Evolutionary conservation across 2,797 vertebrate genomes (phyloP), one percentile per base, ranked within the genome.

Genomic region (Eupleurogrammus muticus): DNA sequence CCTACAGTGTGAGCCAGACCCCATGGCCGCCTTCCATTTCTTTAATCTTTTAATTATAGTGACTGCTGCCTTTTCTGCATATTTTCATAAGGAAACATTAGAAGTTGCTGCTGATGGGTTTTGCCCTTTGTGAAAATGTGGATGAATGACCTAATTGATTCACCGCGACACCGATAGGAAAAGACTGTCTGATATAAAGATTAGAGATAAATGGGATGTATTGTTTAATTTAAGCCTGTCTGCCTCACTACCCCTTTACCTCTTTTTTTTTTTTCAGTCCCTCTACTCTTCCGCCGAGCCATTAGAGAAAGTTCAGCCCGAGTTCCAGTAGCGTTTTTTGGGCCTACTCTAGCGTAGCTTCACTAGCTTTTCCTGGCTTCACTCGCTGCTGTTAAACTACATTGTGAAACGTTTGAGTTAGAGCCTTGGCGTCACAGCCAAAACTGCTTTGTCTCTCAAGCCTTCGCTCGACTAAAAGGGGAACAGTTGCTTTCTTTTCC

Each of bases 1-100:
- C 55, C 70, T 50, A 58, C 68, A 65, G 74, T 46, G 53, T 21
- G 55, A 77, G 70, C 74, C 77, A 77, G 73, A 77, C 70, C 53
- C 28, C 10, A 79, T 81, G 84, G 88, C 88, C 32, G 74, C 64
- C 61, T 71, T 92, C 87, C 89, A 80, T 75, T 84, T 81, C 87
- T 92, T 92, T 93, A 90, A 92, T 93, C 91, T 92, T 89, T 90
- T 81, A 81, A 76, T 86, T 90, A 88, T 73, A 81, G 82, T 90
- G 76, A 85, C 70, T 36, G 68, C 66, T 84, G 63, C 84, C 84
- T 90, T 56, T 79, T 89, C 70, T 82, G 88, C 79, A 75, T 91
- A 84, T 93, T 92, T 93, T 91, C 70, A 40, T 46, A 87, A 85
- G 88, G 91, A 92, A 93, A 94, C 70, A 66, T 83, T 85, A 91